Evolutionary conservation across 2,888 invertebrate species (phyloP).

Genomic region (Drosophila anomalata): DNA sequence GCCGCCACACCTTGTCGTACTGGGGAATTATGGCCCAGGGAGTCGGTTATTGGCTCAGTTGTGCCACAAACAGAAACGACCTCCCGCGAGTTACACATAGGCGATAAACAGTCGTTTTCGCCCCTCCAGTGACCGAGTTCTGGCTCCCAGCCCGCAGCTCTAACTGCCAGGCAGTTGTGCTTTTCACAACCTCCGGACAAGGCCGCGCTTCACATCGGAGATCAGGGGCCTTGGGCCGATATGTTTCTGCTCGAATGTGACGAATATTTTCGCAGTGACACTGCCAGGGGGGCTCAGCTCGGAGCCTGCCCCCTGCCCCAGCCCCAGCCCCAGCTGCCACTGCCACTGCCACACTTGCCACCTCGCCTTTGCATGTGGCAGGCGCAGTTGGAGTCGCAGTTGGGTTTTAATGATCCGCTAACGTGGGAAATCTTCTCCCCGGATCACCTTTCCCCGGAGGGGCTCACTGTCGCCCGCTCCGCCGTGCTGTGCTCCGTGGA

Average conservation of each 20-base stretch:
- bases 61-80: neutral
- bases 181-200: neutral
- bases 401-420: conserved; percentile 73
- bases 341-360: neutral
- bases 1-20: conserved; percentile 4
- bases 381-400: conserved; percentile 39
- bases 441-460: conserved; percentile 9
- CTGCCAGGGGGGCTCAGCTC: neutral
- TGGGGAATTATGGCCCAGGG: neutral
- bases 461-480: neutral
- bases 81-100: neutral
- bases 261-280: neutral
- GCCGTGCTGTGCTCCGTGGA: conserved; percentile 35
- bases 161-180: neutral
- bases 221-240: neutral
- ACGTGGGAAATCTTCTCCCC: conserved; percentile 66
- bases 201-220: neutral
- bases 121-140: too few relatives aligned
- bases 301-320: neutral
- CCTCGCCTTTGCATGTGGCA: conserved; percentile 25
- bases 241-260: neutral
- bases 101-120: neutral
- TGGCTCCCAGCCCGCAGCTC: too few relatives aligned
- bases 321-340: neutral
- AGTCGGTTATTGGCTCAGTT: neutral